Evolutionary conservation across 2,888 invertebrate species (phyloP), one percentile per base, ranked within the genome.

Genomic region (Dynastes tityus): DNA sequence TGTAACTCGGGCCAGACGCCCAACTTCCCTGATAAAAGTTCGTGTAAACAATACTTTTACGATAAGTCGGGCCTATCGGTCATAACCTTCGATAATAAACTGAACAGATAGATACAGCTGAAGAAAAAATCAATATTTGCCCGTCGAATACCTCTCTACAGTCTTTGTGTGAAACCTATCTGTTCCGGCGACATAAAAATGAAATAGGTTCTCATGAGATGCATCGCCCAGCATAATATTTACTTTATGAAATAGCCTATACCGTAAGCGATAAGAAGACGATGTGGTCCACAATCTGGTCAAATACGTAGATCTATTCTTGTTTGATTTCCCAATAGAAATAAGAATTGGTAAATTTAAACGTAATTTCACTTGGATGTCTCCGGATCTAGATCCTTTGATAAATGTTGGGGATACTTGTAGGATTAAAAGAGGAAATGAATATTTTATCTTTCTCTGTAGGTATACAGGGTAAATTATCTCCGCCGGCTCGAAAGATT

Each of bases 111-210:
- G 37, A 67, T 58, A 58, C 55, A 58, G 55, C 55, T 58, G 55
- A 58, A 58, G 55, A 58, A 65, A 67, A 67, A 67, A 67, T 67
- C 65, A 67, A 67, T 67, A 67, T 67, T 67, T 67, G 65, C 45
- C 55, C 55, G 16, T 40, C 65, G 22, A 40, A 67, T 67, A 67
- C 65, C 65, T 67, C 40, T 49, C 40, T 16, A 67, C 22, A 22
- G 16, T 58, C 55, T 67, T 67, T 22, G 37, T 67, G 40, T 40
- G 37, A 37, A 37, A 16, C 22, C 8, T 22, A 8, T 16, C 55
- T 58, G 55, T 22, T 58, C 55, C 16, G 9, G 5, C 55, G 55
- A 58, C 55, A 58, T 58, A 58, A 58, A 58, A 45, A 58, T 16
- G 16, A 58, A 58, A 22, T 58, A 58, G 22, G 55, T 58, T 58